phyloP scores from a whole-genome alignment of 2,888 invertebrate genomes.

The Drosophila imparisetae region DNA sequence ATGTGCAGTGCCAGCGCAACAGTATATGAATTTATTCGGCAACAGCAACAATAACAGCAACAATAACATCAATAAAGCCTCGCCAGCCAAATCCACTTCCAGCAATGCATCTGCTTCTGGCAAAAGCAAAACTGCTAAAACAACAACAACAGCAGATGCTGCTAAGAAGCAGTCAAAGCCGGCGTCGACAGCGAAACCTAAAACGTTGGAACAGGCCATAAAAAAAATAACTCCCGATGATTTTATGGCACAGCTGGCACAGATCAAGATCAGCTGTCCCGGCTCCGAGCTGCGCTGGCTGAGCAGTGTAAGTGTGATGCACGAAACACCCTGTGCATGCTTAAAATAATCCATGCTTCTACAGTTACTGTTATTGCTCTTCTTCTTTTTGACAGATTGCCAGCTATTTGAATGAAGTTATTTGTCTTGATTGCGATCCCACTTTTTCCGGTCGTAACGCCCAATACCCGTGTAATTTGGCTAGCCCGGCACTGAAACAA shows the following conservation, averaged over 20 bases:
- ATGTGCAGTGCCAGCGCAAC: conserved; percentile 88
- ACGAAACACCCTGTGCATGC: neutral
- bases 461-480: conserved; percentile 81
- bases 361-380: neutral
- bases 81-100: conserved; percentile 67
- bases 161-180: conserved; percentile 24
- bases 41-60: conserved; percentile 34
- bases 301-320: conserved; percentile 87
- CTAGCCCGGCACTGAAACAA: conserved; percentile 68
- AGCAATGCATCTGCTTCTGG: conserved; percentile 56
- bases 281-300: conserved; percentile 90
- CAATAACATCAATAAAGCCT: conserved; percentile 46
- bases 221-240: conserved; percentile 87
- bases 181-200: conserved; percentile 65
- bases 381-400: conserved; percentile 63
- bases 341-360: neutral
- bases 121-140: conserved; percentile 43
- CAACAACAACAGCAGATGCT: conserved; percentile 22
- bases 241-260: conserved; percentile 85
- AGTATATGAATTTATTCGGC: conserved; percentile 87
- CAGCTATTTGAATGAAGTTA: conserved; percentile 74
- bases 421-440: conserved; percentile 81
- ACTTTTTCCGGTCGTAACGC: conserved; percentile 79
- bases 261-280: conserved; percentile 88
- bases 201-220: conserved; percentile 81